A percentile compares a stretch with the other conserved stretches of the same genome.
phyloP scores from a whole-genome alignment of 2,113 vertebrate genomes.

The Uropsilus gracilis region DNA sequence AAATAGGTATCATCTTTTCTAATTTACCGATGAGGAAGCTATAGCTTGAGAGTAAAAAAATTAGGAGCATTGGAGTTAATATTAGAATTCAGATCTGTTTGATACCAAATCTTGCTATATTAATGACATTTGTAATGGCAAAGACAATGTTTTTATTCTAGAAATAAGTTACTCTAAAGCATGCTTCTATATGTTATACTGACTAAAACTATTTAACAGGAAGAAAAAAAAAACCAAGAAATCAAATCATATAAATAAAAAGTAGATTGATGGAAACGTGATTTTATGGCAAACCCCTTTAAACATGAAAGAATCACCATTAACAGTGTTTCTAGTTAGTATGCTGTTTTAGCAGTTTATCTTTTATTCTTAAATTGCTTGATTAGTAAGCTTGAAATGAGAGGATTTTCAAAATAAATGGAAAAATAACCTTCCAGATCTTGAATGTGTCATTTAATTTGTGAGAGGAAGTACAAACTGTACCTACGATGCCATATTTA shows the following conservation, averaged over 20 bases:
- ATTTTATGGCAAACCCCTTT: background rate
- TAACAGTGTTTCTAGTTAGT: background rate
- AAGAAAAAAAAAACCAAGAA: slow-evolving; percentile 48
- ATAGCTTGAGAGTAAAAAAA: background rate
- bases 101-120: background rate
- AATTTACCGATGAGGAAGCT: background rate
- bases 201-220: background rate
- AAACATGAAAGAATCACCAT: background rate
- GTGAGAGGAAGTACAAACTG: background rate
- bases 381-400: slow-evolving; percentile 1
- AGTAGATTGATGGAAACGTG: background rate
- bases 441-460: slow-evolving; percentile 15
- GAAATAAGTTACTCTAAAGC: background rate
- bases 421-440: slow-evolving; percentile 1
- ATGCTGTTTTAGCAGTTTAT: background rate
- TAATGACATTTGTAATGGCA: background rate
- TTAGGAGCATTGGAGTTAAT: background rate
- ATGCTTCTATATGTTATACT: background rate
- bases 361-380: background rate
- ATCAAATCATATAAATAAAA: background rate
- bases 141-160: background rate
- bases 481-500: background rate
- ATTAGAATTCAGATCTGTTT: background rate
- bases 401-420: slow-evolving; percentile 21
- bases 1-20: background rate